Evolutionary conservation across 1,140 invertebrate genomes (phyloP), one percentile per base, ranked within the genome.

Genomic region (Ceratina calcarata): DNA sequence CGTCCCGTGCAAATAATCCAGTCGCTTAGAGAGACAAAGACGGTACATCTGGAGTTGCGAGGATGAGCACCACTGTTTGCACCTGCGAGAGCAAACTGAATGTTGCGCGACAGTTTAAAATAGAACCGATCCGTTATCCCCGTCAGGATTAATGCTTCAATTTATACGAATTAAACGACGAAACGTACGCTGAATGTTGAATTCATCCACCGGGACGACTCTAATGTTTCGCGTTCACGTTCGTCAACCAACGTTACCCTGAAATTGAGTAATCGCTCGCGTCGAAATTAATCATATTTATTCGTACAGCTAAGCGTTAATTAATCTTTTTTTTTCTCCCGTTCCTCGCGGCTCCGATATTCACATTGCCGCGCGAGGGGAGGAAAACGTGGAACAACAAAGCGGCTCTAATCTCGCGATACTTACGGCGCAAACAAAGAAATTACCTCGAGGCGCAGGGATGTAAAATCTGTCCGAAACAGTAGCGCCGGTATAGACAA

Each of bases 401-500:
- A 45, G 37, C 37, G 37, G 10, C 16, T 49, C 32, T 49, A 49
- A 66, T 66, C 37, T 66, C 20, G 37, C 24, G 6, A 55, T 55
- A 55, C 13, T 12, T 24, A 57, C 22, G 4, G 4, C 37, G 22
- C 64, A 20, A 69, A 69, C 16, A n/a, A 27, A 32, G 16, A 32
- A 55, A 20, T 24, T 69, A 18, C 12, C 51, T 69, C 22, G 13
- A 0, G 12, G 22, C 22, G 16, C 10, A 7, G 10, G 37, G 37
- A 45, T 8, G 67, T 32, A 55, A n/a, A 57, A 69, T 53, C 49
- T 53, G 49, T 15, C 49, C 12, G 66, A 12, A 18, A 51, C 20
- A 18, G n/a, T 18, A 24, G 37, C 10, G 15, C 13, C 16, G 3
- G 15, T 53, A 68, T 45, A 72, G 65, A 27, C 62, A 80, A 80